A percentile compares a stretch with the other conserved stretches of the same genome.
These are phyloP conservation scores for Stictocephala bisonia DNA, from an alignment of 2,888 invertebrate species.

Conservation along the genomic window DNA sequence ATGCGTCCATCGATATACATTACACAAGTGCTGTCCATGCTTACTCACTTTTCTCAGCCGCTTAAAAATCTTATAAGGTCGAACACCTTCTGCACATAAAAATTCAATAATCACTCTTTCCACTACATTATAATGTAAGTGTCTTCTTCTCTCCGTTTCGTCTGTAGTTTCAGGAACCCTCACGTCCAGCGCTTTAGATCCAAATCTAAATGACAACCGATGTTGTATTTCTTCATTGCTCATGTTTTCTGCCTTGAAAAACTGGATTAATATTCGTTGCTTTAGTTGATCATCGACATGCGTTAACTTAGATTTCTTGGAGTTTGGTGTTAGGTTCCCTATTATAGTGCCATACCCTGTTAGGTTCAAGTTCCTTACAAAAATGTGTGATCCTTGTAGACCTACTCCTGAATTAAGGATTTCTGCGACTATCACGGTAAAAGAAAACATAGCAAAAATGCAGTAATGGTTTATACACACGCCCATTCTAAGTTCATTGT, in stretches of 20 bases:
- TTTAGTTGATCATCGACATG: conserved; percentile 6
- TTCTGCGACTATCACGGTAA: too few species aligned
- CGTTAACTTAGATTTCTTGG: neutral
- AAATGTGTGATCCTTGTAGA: too few species aligned
- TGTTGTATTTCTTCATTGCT: neutral
- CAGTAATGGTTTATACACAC: too few species aligned
- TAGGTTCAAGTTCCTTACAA: neutral
- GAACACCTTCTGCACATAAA: conserved; percentile 1
- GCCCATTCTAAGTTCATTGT: too few species aligned
- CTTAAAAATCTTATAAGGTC: conserved; percentile 7
- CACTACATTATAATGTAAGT: conserved; percentile 21
- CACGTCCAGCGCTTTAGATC: neutral
- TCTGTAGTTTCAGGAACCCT: neutral
- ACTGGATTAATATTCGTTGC: conserved; percentile 1
- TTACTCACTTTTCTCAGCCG: conserved; percentile 17
- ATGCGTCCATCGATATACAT: conserved; percentile 15
- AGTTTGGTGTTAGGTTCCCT: conserved; percentile 14
- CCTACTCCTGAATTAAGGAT: too few species aligned
- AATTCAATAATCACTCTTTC: conserved; percentile 15
- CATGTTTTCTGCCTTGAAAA: neutral
- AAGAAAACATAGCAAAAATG: too few species aligned
- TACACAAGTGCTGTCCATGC: conserved; percentile 28
- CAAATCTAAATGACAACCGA: neutral
- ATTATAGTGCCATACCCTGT: conserved; percentile 26
- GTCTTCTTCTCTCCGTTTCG: conserved; percentile 4